Evolutionary conservation across 2,888 invertebrate genomes (phyloP).

Genomic region (Brachylomia viminalis): DNA sequence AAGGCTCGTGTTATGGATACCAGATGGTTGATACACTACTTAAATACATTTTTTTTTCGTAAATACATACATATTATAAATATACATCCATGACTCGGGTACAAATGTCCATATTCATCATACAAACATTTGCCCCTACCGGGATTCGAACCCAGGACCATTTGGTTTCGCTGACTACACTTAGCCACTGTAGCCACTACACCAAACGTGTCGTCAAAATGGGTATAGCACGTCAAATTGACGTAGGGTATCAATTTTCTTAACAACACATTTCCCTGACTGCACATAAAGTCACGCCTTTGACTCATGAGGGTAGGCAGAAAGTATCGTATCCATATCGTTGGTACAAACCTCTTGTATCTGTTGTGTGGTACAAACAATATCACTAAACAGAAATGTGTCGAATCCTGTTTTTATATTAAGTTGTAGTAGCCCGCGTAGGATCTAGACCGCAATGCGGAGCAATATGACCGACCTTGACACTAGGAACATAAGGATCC

Average conservation of each 20-base stretch:
- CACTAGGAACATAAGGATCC: conserved; percentile 50
- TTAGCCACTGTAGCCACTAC: too few relatives aligned
- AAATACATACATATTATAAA: too few relatives aligned
- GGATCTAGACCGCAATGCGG: conserved; percentile 60
- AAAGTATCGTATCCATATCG: neutral
- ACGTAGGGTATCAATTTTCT: neutral
- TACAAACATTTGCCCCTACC: too few relatives aligned
- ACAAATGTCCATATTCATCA: too few relatives aligned
- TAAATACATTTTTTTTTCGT: too few relatives aligned
- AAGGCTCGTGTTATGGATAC: too few relatives aligned
- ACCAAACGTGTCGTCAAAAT: too few relatives aligned
- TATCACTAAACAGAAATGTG: conserved; percentile 16
- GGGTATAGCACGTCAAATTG: neutral
- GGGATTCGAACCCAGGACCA: too few relatives aligned
- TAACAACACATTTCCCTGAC: neutral
- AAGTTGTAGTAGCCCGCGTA: conserved; percentile 42
- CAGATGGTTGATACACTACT: too few relatives aligned
- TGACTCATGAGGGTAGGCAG: too few relatives aligned
- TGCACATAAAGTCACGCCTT: neutral
- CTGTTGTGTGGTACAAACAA: conserved; percentile 4
- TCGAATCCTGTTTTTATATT: conserved; percentile 47
- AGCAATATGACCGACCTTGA: conserved; percentile 57
- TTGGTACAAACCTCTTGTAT: conserved; percentile 2
- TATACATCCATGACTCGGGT: too few relatives aligned
- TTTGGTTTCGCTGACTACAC: too few relatives aligned